Evolutionary conservation across 1,140 invertebrate genomes (phyloP), one percentile per base, ranked within the genome.

Genomic region (Conus ventricosus): DNA sequence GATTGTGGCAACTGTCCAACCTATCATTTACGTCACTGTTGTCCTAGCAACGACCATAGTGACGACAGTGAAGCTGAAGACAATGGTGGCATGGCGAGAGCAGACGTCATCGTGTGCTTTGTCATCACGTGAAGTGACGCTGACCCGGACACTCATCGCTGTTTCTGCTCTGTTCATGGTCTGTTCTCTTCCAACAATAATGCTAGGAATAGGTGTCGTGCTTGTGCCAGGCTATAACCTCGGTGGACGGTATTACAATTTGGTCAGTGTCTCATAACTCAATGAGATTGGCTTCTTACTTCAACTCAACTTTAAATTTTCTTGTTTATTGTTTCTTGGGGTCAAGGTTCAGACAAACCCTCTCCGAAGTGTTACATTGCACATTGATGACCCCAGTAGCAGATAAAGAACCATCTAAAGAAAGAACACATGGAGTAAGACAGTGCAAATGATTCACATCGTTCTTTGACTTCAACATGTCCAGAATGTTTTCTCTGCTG

Each of bases 271-370:
- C 20, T 11, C 6, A 17, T 5, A 55, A 55, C 23, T 8, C 11
- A 5, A 27, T n/a, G 13, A 11, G 25, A 55, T 15, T 84, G 53
- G 23, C 55, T 11, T 54, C 53, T 25, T 55, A 63, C 83, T 25
- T 84, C 83, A 84, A 84, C 55, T 84, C 83, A 13, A 55, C 83
- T 57, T 84, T 84, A 13, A 54, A 84, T 63, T 84, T 84, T 55
- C 57, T 84, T 23, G 57, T 84, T 27, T 84, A 84, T 54, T 55
- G 11, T 25, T 55, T 55, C 20, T 27, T 84, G 20, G 83, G 83
- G 0, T 84, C 83, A 6, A 84, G 57, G 55, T 84, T 84, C 25
- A 54, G 83, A 3, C 51, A 84, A 60, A 84, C 55, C 17, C 83
- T 84, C 60, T 20, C 17, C 4, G 11, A 63, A 20, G 10, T 63